Evolutionary conservation across 2,113 vertebrate genomes (phyloP).

Genomic region (Marcusenius ussheri): DNA sequence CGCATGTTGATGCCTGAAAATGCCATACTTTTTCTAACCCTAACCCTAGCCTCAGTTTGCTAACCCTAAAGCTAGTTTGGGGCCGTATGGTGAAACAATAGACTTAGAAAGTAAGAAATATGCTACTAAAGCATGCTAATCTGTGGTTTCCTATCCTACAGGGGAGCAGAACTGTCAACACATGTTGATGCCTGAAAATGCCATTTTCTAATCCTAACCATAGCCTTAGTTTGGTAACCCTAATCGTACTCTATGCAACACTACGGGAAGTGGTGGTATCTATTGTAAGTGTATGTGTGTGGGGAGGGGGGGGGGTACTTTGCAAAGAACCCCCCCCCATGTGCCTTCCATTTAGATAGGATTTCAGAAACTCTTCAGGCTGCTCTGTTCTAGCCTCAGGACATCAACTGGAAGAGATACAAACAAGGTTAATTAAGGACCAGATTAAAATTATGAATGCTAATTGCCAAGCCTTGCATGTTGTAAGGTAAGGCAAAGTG

Average conservation of each 20-base stretch:
- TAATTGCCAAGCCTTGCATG: slow-evolving; percentile 46
- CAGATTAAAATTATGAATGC: slow-evolving; percentile 52
- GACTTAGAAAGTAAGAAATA: no score
- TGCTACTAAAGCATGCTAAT: no score
- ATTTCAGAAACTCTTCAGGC: slow-evolving; percentile 28
- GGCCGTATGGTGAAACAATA: no score
- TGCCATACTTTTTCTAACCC: no score
- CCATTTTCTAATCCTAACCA: no score
- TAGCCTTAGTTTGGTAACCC: no score
- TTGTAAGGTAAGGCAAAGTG: slow-evolving; percentile 28
- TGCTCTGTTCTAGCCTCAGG: slow-evolving; percentile 45
- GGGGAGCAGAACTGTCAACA: no score
- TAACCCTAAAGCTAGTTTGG: no score
- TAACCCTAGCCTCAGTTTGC: no score
- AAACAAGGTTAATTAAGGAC: slow-evolving; percentile 61
- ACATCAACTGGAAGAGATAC: slow-evolving; percentile 49
- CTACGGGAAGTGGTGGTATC: neutral
- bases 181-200: no score
- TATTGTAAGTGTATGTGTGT: neutral
- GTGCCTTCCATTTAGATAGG: slow-evolving; percentile 27
- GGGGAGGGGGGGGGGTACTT: neutral
- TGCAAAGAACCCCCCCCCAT: neutral
- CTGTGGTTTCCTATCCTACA: no score
- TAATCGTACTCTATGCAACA: neutral
- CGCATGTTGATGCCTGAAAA: no score